Evolutionary conservation across 2,113 vertebrate genomes (phyloP).

Genomic region (Taurulus bubalis): DNA sequence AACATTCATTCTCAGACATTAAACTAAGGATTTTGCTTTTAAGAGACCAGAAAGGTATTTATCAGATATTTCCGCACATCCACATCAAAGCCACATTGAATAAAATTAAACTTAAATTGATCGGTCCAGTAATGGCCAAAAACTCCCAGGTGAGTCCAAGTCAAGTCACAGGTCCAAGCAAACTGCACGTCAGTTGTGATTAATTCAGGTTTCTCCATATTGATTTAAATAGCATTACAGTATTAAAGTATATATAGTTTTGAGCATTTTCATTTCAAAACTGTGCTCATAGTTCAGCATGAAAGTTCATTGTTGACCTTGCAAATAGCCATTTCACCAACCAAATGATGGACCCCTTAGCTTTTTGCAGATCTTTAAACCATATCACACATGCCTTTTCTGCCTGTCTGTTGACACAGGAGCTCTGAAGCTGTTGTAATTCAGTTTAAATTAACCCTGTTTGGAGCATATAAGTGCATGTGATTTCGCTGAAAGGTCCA

Average conservation of each 20-base stretch:
- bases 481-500: not conserved
- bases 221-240: not conserved
- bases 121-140: slow-evolving; percentile 19
- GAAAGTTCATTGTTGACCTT: not conserved
- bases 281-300: not conserved
- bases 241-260: too few relatives aligned
- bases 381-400: not conserved
- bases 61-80: not conserved
- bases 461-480: not conserved
- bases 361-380: not conserved
- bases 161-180: not conserved
- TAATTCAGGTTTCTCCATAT: not conserved
- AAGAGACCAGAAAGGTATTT: slow-evolving; percentile 16
- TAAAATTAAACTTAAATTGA: not conserved
- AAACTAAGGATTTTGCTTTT: slow-evolving; percentile 19
- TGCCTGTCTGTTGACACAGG: not conserved
- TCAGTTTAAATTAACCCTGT: not conserved
- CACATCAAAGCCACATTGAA: slow-evolving; percentile 29
- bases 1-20: not conserved
- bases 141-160: not conserved
- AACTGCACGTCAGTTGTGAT: not conserved
- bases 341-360: not conserved
- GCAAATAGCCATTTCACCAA: not conserved
- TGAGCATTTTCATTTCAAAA: not conserved
- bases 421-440: not conserved